phyloP scores from a whole-genome alignment of 2,113 vertebrate species.

The Andinoacara biseriatus region DNA sequence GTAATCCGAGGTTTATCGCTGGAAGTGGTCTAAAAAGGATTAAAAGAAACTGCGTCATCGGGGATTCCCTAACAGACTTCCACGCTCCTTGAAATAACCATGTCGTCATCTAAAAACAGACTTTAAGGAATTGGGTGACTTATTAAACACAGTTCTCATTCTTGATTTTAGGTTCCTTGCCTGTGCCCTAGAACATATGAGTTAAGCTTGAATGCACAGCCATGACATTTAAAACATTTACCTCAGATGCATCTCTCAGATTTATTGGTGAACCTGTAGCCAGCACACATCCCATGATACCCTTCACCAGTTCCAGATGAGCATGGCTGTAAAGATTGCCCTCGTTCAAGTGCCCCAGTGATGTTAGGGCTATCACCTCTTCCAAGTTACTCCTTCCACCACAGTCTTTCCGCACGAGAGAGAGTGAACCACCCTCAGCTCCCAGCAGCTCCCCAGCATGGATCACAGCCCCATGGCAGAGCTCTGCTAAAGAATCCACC shows the following conservation, averaged over 20 bases:
- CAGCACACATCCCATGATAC: constrained; percentile 60
- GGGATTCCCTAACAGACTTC: constrained; percentile 41
- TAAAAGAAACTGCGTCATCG: constrained; percentile 25
- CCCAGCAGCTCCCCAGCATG: constrained; percentile 51
- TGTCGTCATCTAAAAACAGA: background rate
- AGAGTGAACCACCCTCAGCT: constrained; percentile 51
- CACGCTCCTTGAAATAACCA: background rate
- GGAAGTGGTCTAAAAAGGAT: constrained; percentile 44
- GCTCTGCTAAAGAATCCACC: constrained; percentile 51
- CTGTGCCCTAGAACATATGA: background rate
- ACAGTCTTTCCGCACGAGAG: constrained; percentile 44
- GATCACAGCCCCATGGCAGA: constrained; percentile 55
- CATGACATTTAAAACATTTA: constrained; percentile 30
- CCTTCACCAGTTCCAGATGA: constrained; percentile 51
- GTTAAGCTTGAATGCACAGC: background rate
- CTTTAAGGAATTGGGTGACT: background rate
- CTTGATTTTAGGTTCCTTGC: background rate
- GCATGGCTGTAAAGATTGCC: constrained; percentile 14
- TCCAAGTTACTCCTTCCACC: constrained; percentile 36
- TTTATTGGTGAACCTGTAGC: constrained; percentile 55
- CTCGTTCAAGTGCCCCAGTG: background rate
- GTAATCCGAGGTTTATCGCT: constrained; percentile 33
- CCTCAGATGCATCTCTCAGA: constrained; percentile 58
- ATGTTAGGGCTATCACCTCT: constrained; percentile 39
- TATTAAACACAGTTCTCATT: background rate